phyloP scores from a whole-genome alignment of 2,888 invertebrate species.

The Chymomyza caudatula region DNA sequence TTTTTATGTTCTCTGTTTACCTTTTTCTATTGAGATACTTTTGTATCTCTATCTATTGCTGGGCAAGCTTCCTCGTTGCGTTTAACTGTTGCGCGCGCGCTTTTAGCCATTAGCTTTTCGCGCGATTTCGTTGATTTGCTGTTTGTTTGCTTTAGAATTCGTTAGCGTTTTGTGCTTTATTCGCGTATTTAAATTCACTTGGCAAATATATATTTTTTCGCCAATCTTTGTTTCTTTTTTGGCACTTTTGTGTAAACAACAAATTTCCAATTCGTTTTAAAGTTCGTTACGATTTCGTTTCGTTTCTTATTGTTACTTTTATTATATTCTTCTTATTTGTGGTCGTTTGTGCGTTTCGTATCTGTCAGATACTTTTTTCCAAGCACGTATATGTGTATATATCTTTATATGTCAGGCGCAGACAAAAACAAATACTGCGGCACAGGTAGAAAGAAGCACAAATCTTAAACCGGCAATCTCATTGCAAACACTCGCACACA shows the following conservation, averaged over 20 bases:
- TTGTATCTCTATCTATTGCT: slow-evolving; percentile 22
- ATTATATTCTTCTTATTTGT: slow-evolving; percentile 14
- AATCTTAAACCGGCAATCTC: slow-evolving; percentile 66
- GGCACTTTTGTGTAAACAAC: slow-evolving; percentile 5
- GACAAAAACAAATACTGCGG: slow-evolving; percentile 23
- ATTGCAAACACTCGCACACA: slow-evolving; percentile 26
- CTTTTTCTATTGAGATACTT: slow-evolving; percentile 54
- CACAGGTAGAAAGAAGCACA: slow-evolving; percentile 57
- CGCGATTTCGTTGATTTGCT: background rate
- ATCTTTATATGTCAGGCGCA: slow-evolving; percentile 40
- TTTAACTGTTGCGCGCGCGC: background rate
- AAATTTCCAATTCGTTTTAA: background rate
- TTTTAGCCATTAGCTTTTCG: slow-evolving; percentile 19
- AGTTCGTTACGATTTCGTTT: slow-evolving; percentile 13
- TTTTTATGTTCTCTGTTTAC: slow-evolving; percentile 36
- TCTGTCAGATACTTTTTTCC: slow-evolving; percentile 50
- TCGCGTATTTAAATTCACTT: slow-evolving; percentile 27
- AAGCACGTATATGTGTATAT: slow-evolving; percentile 21
- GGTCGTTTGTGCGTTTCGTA: slow-evolving; percentile 34
- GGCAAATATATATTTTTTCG: slow-evolving; percentile 26
- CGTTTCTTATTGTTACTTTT: slow-evolving; percentile 29
- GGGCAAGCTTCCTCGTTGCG: background rate
- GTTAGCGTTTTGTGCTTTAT: background rate
- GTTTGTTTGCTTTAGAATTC: background rate
- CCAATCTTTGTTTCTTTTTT: slow-evolving; percentile 7